These are phyloP conservation scores for Decapterus maruadsi DNA, from an alignment of 2,797 vertebrate species.

Conservation along the genomic window DNA sequence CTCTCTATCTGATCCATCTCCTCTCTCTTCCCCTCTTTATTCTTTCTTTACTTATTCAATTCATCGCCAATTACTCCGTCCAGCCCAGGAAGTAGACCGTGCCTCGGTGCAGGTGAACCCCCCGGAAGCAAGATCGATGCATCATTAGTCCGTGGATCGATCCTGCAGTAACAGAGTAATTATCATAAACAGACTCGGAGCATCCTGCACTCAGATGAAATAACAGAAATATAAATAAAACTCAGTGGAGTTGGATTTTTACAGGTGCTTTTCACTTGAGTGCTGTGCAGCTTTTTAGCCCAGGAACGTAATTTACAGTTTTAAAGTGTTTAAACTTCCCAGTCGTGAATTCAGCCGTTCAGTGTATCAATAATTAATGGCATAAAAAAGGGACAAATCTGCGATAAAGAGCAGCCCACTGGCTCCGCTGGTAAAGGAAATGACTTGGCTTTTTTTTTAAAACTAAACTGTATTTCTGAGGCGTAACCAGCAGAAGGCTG, in stretches of 20 bases:
- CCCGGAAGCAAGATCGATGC: neutral
- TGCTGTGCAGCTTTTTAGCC: too few species aligned
- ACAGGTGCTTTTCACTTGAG: too few species aligned
- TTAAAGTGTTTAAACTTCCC: neutral
- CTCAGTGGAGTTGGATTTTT: too few species aligned
- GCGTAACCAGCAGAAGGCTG: too few species aligned
- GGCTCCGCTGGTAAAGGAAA: neutral
- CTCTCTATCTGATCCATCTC: conserved; percentile 18
- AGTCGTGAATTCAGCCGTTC: neutral
- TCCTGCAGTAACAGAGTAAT: neutral
- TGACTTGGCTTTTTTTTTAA: too few species aligned
- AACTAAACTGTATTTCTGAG: too few species aligned
- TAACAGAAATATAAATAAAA: too few species aligned
- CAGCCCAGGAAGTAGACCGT: conserved; percentile 10
- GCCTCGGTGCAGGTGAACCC: conserved; percentile 29
- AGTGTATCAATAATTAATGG: neutral
- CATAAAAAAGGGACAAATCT: neutral
- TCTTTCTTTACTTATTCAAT: conserved; percentile 53
- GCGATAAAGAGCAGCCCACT: neutral
- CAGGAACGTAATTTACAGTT: neutral
- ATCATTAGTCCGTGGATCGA: neutral
- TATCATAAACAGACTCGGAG: neutral
- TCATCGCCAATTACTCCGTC: conserved; percentile 51
- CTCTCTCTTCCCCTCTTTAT: conserved; percentile 40
- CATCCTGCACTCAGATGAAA: neutral